A percentile compares a stretch with the other conserved stretches of the same genome.
These are phyloP conservation scores for Hippocampus guttulatus DNA, from an alignment of 2,113 vertebrate genomes.

Conservation along the genomic window DNA sequence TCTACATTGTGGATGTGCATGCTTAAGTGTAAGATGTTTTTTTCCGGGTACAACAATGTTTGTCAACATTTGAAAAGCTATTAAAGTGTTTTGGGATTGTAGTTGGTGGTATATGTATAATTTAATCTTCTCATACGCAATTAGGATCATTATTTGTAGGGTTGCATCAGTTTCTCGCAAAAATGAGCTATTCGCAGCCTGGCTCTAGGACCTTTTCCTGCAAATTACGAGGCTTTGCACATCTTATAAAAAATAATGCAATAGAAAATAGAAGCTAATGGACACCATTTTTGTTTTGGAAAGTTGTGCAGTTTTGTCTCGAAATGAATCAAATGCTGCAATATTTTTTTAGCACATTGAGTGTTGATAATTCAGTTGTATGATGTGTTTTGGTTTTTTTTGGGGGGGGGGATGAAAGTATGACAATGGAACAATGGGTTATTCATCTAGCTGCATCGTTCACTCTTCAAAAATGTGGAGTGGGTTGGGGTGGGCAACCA, in stretches of 20 bases:
- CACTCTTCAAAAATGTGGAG: not conserved
- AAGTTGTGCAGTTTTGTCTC: not conserved
- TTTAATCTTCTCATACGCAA: not conserved
- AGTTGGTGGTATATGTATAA: not conserved
- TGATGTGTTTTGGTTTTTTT: not conserved
- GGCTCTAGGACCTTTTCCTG: too few species aligned
- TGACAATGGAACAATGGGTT: conserved; percentile 9
- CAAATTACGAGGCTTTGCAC: too few species aligned
- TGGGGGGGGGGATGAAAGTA: not conserved
- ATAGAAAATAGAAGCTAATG: not conserved
- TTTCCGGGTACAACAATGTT: not conserved
- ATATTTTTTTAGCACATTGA: not conserved
- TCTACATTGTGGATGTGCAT: not conserved
- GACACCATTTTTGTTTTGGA: not conserved
- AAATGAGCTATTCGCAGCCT: not conserved
- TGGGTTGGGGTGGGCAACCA: not conserved
- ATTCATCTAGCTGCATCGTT: not conserved
- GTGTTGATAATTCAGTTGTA: not conserved
- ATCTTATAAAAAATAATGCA: not conserved
- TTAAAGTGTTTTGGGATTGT: not conserved
- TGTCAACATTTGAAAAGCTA: not conserved
- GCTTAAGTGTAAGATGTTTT: not conserved
- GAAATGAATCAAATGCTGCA: not conserved
- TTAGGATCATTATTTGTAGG: not conserved
- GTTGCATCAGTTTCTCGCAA: not conserved